Percentiles rank a stretch among this genome's conserved stretches.
These are phyloP conservation scores for Oncorhynchus gorbuscha DNA, from an alignment of 2,113 vertebrate genomes.

Conservation along the genomic window DNA sequence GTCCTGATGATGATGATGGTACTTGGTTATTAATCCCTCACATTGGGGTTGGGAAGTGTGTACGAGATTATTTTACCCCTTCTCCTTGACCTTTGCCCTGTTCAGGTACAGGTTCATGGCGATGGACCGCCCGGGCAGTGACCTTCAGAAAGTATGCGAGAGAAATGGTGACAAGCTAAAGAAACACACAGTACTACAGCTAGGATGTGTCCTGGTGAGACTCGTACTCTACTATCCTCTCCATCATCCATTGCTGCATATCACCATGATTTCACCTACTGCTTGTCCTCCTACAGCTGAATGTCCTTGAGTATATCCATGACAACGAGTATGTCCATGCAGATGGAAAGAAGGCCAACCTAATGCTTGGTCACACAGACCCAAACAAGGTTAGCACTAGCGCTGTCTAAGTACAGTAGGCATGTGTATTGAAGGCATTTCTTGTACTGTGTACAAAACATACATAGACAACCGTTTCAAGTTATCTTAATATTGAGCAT, in stretches of 20 bases:
- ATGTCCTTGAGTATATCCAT: constrained; percentile 90
- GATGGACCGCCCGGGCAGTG: constrained; percentile 87
- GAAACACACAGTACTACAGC: constrained; percentile 79
- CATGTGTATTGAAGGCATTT: too few species aligned
- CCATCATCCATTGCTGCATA: too few species aligned
- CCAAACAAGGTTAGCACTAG: constrained; percentile 73
- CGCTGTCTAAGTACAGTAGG: too few species aligned
- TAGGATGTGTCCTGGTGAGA: constrained; percentile 82
- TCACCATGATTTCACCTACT: too few species aligned
- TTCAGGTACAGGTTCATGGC: constrained; percentile 94
- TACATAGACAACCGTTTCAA: too few species aligned
- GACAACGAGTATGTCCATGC: constrained; percentile 93
- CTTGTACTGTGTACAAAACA: too few species aligned
- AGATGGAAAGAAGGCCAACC: constrained; percentile 93
- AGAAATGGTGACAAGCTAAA: constrained; percentile 71
- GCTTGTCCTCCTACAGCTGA: constrained; percentile 74
- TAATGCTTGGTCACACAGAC: constrained; percentile 83
- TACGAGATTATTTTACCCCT: background rate
- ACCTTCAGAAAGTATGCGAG: constrained; percentile 84
- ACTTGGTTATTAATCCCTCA: too few species aligned
- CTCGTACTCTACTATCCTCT: too few species aligned
- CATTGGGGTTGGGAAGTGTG: too few species aligned
- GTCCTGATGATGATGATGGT: too few species aligned
- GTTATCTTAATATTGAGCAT: too few species aligned
- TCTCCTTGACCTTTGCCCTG: background rate